Base-by-base conservation (phyloP, 2,888 invertebrate species). In the Ectemnius continuus region DNA sequence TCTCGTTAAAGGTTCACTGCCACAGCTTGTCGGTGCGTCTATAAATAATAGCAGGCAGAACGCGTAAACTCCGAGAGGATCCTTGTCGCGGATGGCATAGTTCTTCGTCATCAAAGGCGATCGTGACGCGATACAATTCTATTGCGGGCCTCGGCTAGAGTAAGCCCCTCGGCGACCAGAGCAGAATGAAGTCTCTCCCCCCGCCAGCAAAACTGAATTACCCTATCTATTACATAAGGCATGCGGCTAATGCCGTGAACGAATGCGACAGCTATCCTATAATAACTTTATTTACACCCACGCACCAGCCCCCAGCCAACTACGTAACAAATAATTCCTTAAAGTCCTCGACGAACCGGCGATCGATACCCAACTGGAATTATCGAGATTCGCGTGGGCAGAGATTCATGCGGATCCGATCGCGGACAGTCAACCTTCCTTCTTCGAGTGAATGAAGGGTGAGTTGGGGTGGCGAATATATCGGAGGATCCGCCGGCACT, bases 251-350 rank as follows among this genome's bases (percentile, higher is more conserved):
- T 60, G 14, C n/a, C 5, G 26, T 26, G 60, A 60, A 60, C n/a
- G 28, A 60, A 26, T 60, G 28, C 26, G 28, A 60, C 60, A n/a
- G 36, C 28, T 60, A 36, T 28, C 60, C n/a, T 28, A 28, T 28
- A 60, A 60, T 28, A 28, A 28, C n/a, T 60, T 60, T n/a, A 60
- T 60, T 60, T 28, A 28, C 60, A 26, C 60, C 60, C 28, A 60
- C 60, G 60, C 28, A 60, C 23, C 16, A 11, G n/a, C 36, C 36
- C 36, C 36, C 36, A 8, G 6, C 36, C 6, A 36, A 2, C n/a
- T 60, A 60, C 36, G 60, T 60, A 60, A 60, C n/a, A 28, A 36
- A 60, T n/a, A 36, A 28, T 36, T 23, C n/a, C 8, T 36, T 36
- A n/a, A n/a, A 52, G 16, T 52, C 52, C 4, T 14, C 52, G 52